Evolutionary conservation across 2,797 vertebrate species (phyloP).

Genomic region (Pterois miles): DNA sequence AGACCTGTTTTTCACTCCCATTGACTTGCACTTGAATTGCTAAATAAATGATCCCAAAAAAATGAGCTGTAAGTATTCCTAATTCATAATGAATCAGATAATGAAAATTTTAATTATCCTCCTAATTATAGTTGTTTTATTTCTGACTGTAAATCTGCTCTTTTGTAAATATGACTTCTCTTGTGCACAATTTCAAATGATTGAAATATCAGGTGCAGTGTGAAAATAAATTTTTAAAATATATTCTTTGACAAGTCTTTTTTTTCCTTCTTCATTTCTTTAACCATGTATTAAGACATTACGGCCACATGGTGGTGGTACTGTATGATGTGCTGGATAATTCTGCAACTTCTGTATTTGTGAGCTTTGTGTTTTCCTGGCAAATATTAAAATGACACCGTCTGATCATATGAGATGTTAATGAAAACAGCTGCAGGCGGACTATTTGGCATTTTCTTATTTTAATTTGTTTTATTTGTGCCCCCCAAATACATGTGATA

Average conservation of each 20-base stretch:
- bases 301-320: conserved; percentile 72
- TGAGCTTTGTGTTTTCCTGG: not conserved
- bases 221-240: conserved; percentile 70
- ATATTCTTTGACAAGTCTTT: not conserved
- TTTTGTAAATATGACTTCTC: conserved; percentile 51
- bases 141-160: conserved; percentile 44
- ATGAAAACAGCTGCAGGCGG: not conserved
- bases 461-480: not conserved
- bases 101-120: not conserved
- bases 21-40: not conserved
- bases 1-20: not conserved
- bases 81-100: conserved; percentile 7
- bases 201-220: conserved; percentile 56
- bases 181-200: conserved; percentile 42
- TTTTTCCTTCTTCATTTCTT: not conserved
- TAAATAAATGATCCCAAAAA: not conserved
- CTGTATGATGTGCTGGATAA: conserved; percentile 12
- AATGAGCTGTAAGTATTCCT: not conserved
- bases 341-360: not conserved
- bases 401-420: not conserved
- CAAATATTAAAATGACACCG: not conserved
- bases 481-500: not conserved
- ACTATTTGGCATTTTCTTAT: not conserved
- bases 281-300: conserved; percentile 2
- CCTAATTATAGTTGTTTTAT: conserved; percentile 13